Conservation (phyloP, 2,113 vertebrate genomes). For the Hippopotamus amphibius region DNA sequence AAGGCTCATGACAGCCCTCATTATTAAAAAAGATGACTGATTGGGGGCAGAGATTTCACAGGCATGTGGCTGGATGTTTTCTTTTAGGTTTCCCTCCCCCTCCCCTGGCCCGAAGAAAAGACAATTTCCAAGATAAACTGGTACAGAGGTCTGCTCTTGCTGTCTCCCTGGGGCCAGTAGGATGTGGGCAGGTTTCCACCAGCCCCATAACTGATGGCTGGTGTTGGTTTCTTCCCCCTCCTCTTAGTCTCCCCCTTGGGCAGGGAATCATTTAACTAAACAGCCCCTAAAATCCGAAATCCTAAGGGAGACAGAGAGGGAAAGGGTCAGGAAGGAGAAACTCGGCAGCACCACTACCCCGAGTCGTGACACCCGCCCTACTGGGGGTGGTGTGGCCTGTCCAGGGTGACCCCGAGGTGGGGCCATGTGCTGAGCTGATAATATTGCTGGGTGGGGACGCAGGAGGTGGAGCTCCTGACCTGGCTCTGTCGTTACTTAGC, state of each 20-base stretch:
- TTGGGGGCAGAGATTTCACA: constrained; percentile 84
- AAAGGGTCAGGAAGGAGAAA: accelerated
- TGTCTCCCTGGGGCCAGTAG: background rate
- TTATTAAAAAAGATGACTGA: constrained; percentile 89
- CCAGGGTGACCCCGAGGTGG: background rate
- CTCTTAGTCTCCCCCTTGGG: background rate
- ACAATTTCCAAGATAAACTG: constrained; percentile 62
- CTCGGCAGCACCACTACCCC: accelerated
- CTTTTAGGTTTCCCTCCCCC: constrained; percentile 67
- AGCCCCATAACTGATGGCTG: background rate
- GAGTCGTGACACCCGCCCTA: background rate
- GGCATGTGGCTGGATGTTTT: constrained; percentile 67
- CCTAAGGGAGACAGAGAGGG: background rate
- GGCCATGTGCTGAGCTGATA: background rate
- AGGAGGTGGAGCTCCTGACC: background rate
- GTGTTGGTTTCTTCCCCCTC: background rate
- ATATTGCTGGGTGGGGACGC: background rate
- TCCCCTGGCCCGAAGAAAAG: constrained; percentile 53
- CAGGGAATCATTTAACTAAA: background rate
- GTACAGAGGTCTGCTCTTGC: background rate
- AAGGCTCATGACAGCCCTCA: constrained; percentile 86
- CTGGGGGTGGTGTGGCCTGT: background rate
- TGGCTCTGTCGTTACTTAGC: background rate
- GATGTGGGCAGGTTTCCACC: background rate
- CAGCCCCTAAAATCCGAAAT: background rate